Evolutionary conservation across 2,888 invertebrate species (phyloP).

Genomic region (Noctuana brunneofusca): DNA sequence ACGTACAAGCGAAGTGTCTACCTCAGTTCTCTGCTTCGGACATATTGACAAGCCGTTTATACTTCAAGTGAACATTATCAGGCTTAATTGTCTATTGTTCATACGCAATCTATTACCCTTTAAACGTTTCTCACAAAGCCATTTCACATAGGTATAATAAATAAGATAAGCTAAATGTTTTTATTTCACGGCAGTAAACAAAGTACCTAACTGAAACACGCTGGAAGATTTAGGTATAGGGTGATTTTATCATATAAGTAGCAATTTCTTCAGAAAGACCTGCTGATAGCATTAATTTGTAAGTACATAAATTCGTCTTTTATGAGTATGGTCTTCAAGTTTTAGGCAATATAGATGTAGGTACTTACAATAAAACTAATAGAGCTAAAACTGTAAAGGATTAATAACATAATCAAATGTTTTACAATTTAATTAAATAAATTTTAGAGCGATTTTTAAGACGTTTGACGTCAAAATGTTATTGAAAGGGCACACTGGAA

Average conservation of each 20-base stretch:
- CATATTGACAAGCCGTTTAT: slow-evolving; percentile 51
- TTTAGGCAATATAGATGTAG: too few relatives aligned
- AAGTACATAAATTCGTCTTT: too few relatives aligned
- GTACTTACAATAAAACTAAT: too few relatives aligned
- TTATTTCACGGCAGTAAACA: too few relatives aligned
- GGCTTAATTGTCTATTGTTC: slow-evolving; percentile 37
- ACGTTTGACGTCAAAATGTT: too few relatives aligned
- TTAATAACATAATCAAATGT: too few relatives aligned
- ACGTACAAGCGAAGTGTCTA: slow-evolving; percentile 51
- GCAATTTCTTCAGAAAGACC: background rate
- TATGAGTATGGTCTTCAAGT: too few relatives aligned
- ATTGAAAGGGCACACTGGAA: too few relatives aligned
- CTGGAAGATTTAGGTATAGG: background rate
- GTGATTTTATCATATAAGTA: background rate
- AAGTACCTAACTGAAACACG: background rate
- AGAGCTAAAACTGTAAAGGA: too few relatives aligned
- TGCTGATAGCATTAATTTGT: background rate
- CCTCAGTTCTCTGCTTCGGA: slow-evolving; percentile 44
- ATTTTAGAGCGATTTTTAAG: too few relatives aligned
- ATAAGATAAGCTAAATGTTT: too few relatives aligned
- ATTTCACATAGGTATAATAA: background rate
- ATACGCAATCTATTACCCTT: background rate
- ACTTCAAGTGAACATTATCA: slow-evolving; percentile 44
- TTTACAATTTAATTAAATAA: too few relatives aligned
- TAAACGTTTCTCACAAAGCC: background rate